Evolutionary conservation across 2,888 invertebrate genomes (phyloP).

Genomic region (Polia nebulosa): DNA sequence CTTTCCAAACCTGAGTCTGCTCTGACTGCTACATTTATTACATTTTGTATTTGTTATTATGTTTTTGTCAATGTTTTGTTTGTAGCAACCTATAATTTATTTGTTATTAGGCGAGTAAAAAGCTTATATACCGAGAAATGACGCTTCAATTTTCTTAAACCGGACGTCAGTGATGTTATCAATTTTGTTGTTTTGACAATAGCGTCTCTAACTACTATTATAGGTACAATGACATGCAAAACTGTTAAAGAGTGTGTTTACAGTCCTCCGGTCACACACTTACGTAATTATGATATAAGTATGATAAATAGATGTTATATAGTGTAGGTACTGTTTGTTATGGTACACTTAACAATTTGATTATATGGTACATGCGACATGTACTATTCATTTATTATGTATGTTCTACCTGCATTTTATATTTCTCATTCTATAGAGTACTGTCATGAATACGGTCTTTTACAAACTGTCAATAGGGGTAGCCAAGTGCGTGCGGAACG

Average conservation of each 20-base stretch:
- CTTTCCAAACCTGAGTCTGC: too few species aligned
- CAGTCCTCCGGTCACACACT: background rate
- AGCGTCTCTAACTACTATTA: background rate
- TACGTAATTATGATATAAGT: slow-evolving; percentile 9
- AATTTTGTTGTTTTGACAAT: background rate
- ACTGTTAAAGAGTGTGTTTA: slow-evolving; percentile 6
- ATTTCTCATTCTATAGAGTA: background rate
- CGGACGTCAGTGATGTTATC: background rate
- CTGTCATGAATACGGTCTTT: background rate
- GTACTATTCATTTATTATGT: slow-evolving; percentile 1
- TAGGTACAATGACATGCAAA: slow-evolving; percentile 29
- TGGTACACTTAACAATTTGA: slow-evolving; percentile 2
- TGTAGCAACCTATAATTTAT: too few species aligned
- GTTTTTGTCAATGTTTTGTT: too few species aligned
- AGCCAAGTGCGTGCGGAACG: too few species aligned
- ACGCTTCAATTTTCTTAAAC: background rate
- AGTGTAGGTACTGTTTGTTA: slow-evolving; percentile 7
- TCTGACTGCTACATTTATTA: too few species aligned
- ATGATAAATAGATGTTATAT: background rate
- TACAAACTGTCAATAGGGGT: background rate
- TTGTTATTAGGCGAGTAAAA: too few species aligned
- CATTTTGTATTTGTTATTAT: too few species aligned
- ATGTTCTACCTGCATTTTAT: background rate
- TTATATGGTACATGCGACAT: background rate
- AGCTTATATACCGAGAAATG: background rate